A percentile compares a stretch with the other conserved stretches of the same genome.
Conservation (phyloP, 2,797 vertebrate species). For the Poeciliopsis turneri region DNA sequence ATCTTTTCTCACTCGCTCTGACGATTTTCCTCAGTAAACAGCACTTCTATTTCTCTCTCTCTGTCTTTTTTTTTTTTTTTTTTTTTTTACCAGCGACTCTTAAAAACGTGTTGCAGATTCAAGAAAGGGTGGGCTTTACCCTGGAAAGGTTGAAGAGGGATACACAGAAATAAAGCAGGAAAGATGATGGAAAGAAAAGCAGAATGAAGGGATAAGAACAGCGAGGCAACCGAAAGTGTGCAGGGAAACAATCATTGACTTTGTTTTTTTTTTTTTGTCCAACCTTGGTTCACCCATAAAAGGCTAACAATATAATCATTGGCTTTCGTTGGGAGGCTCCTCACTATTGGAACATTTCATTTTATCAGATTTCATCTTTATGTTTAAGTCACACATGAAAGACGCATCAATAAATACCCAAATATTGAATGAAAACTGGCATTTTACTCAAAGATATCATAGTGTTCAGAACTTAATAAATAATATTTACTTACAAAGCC, state of each 20-base stretch:
- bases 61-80: background rate
- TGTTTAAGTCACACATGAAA: background rate
- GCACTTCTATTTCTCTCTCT: constrained; percentile 16
- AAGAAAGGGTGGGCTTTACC: constrained; percentile 50
- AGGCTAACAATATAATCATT: background rate
- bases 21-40: constrained; percentile 70
- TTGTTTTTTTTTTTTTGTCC: background rate
- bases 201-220: constrained; percentile 20
- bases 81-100: constrained; percentile 36
- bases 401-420: background rate
- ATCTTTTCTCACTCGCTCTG: constrained; percentile 55
- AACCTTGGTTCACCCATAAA: background rate
- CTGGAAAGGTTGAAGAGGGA: constrained; percentile 68
- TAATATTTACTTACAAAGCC: background rate
- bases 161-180: constrained; percentile 48
- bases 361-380: background rate
- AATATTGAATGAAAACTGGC: background rate
- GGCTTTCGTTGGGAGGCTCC: background rate
- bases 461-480: background rate
- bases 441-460: background rate
- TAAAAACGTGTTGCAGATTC: constrained; percentile 66
- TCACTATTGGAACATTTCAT: background rate
- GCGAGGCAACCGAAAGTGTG: background rate
- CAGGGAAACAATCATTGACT: background rate
- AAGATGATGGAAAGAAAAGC: constrained; percentile 36